Percentiles rank a stretch among this genome's conserved stretches.
Conservation (phyloP, 2,888 invertebrate species). For the Dorcus hopei region DNA sequence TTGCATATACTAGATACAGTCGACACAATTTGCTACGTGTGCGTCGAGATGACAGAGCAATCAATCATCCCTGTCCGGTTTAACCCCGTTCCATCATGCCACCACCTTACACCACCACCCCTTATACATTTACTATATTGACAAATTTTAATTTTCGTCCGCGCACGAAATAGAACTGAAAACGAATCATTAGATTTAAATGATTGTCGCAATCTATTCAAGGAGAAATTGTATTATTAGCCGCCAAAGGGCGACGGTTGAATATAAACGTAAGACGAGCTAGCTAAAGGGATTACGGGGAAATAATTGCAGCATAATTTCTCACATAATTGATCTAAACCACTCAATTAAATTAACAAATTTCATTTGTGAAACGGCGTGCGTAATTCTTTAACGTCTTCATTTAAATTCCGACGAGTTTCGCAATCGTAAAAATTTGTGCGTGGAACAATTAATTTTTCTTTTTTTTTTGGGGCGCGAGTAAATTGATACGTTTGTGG, state of each 20-base stretch:
- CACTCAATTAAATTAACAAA: conserved; percentile 15
- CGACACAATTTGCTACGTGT: conserved; percentile 47
- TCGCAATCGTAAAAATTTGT: too few relatives aligned
- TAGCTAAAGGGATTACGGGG: conserved; percentile 19
- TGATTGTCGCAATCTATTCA: too few relatives aligned
- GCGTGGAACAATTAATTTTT: too few relatives aligned
- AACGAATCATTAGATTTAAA: too few relatives aligned
- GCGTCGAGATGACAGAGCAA: conserved; percentile 43
- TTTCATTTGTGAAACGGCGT: background rate
- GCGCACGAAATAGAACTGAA: too few relatives aligned
- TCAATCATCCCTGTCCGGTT: conserved; percentile 46
- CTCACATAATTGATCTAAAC: conserved; percentile 13
- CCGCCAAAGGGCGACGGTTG: conserved; percentile 21
- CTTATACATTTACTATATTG: conserved; percentile 8
- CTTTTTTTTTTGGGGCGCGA: too few relatives aligned
- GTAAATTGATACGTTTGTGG: too few relatives aligned
- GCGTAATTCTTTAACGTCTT: background rate
- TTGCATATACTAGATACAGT: conserved; percentile 30
- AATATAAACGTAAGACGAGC: conserved; percentile 16
- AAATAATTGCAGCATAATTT: conserved; percentile 21
- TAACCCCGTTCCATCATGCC: conserved; percentile 16
- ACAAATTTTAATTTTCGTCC: conserved; percentile 10
- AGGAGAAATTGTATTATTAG: conserved; percentile 26
- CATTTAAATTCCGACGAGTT: too few relatives aligned
- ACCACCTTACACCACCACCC: conserved; percentile 4